Conservation (phyloP, 2,113 vertebrate species). For the Lophura nycthemera region DNA sequence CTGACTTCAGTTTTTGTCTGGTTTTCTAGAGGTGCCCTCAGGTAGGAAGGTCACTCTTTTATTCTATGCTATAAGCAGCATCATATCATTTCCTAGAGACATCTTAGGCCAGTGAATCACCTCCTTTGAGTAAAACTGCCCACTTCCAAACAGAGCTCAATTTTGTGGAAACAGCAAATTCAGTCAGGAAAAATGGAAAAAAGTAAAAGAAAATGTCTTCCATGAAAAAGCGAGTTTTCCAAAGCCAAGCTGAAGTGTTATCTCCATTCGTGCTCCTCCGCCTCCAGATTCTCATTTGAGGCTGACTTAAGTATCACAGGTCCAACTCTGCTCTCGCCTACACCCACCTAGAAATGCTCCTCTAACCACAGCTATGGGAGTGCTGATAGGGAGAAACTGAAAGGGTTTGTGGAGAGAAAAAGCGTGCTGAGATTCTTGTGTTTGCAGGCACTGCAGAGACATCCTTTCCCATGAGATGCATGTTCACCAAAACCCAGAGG, state of each 20-base stretch:
- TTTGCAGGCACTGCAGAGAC: rapidly evolving
- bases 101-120: conserved; percentile 21
- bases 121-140: not conserved
- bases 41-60: not conserved
- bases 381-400: not conserved
- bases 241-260: not conserved
- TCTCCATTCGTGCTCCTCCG: conserved; percentile 15
- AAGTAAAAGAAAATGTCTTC: not conserved
- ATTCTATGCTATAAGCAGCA: not conserved
- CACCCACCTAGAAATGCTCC: conserved; percentile 8
- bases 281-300: conserved; percentile 10
- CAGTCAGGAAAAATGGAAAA: not conserved
- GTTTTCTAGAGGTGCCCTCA: not conserved
- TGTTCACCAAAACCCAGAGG: not conserved
- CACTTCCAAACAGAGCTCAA: not conserved
- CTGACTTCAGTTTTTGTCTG: not conserved
- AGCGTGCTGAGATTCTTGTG: not conserved
- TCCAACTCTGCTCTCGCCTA: not conserved
- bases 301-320: not conserved
- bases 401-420: not conserved
- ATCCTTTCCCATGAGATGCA: rapidly evolving
- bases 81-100: conserved; percentile 33
- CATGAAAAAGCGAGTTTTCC: not conserved
- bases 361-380: not conserved
- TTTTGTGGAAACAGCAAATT: not conserved